Conservation (phyloP, 1,140 invertebrate species). For the Lucilia sericata region DNA sequence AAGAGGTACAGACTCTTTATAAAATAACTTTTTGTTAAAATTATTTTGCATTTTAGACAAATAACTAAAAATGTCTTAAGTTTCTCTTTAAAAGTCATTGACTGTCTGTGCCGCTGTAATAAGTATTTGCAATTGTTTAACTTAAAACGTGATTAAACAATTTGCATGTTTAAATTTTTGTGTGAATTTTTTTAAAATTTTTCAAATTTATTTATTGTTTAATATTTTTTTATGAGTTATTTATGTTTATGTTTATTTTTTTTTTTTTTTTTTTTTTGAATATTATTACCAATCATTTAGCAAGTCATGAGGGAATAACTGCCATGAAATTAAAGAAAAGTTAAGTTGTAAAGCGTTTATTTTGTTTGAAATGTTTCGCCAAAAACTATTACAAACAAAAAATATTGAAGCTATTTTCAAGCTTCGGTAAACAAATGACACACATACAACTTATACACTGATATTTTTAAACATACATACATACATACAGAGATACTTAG, state of each 20-base stretch:
- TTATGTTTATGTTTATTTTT: background rate
- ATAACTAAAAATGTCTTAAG: too few species aligned
- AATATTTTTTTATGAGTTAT: background rate
- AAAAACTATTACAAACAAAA: background rate
- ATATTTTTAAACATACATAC: background rate
- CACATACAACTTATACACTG: background rate
- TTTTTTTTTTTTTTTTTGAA: background rate
- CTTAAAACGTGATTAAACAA: conserved; percentile 14
- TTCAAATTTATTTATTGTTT: background rate
- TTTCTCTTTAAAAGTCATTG: too few species aligned
- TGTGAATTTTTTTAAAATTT: background rate
- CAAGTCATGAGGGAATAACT: background rate
- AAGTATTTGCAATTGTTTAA: background rate
- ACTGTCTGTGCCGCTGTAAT: background rate
- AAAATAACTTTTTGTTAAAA: too few species aligned
- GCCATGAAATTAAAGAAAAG: background rate
- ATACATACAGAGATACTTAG: too few species aligned
- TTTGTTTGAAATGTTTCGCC: background rate
- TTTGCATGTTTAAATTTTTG: background rate
- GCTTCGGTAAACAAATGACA: conserved; percentile 17
- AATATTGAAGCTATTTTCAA: background rate
- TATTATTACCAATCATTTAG: background rate
- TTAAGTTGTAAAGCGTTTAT: background rate
- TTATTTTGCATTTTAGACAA: too few species aligned
- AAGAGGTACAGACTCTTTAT: too few species aligned